A percentile compares a stretch with the other conserved stretches of the same genome.
Evolutionary conservation across 1,140 invertebrate genomes (phyloP).

Genomic region (Tribolium castaneum): DNA sequence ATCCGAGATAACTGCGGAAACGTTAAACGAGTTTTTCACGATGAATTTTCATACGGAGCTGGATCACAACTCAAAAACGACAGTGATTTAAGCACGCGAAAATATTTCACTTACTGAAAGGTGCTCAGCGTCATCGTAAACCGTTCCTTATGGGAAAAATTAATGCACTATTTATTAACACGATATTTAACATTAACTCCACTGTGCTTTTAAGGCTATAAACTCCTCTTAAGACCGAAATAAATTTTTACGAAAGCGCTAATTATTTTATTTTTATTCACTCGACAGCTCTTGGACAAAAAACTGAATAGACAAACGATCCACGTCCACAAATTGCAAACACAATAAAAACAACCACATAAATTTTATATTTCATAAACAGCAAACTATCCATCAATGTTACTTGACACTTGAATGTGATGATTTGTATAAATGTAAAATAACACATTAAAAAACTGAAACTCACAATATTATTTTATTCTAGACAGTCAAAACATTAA

Average conservation of each 20-base stretch:
- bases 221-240: background rate
- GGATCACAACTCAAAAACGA: background rate
- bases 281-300: too few species aligned
- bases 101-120: background rate
- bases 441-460: too few species aligned
- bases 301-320: too few species aligned
- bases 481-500: too few species aligned
- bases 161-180: background rate
- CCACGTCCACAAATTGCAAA: too few species aligned
- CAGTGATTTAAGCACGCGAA: background rate
- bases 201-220: background rate
- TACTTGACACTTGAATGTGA: too few species aligned
- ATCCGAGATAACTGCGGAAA: background rate
- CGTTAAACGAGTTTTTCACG: slow-evolving; percentile 19
- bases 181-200: background rate
- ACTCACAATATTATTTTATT: too few species aligned
- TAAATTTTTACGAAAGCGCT: background rate
- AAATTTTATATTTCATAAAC: too few species aligned
- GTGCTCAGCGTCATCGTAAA: background rate
- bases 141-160: background rate
- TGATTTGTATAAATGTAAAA: too few species aligned
- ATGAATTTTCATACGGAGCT: background rate
- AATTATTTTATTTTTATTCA: too few species aligned
- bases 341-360: too few species aligned
- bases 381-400: too few species aligned